Evolutionary conservation across 2,888 invertebrate genomes (phyloP).

Genomic region (Xylophagus ater): DNA sequence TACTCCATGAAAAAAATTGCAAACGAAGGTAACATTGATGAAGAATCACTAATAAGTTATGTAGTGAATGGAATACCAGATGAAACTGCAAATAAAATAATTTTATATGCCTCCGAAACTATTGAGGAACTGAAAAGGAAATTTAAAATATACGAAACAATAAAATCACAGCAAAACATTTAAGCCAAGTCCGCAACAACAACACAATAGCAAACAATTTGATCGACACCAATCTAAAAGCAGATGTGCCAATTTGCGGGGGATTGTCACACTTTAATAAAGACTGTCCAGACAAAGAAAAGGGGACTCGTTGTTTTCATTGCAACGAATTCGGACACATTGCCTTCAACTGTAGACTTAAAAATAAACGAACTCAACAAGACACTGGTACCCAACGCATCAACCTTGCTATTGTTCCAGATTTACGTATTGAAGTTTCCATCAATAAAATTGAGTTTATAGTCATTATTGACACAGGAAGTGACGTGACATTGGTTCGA

Average conservation of each 20-base stretch:
- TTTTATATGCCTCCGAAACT: not conserved
- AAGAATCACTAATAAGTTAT: conserved; percentile 2
- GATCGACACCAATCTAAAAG: too few species aligned
- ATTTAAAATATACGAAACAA: conserved; percentile 1
- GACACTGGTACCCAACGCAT: too few species aligned
- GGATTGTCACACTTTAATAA: not conserved
- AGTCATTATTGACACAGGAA: too few species aligned
- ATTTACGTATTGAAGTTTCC: too few species aligned
- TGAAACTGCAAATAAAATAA: not conserved
- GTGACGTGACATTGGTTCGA: too few species aligned
- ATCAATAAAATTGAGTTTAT: too few species aligned
- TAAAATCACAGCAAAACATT: not conserved
- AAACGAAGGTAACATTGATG: conserved; percentile 2
- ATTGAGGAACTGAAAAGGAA: not conserved
- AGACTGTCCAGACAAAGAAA: conserved; percentile 3
- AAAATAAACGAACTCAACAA: too few species aligned
- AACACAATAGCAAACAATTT: too few species aligned
- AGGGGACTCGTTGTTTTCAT: not conserved
- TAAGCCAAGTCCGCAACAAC: too few species aligned
- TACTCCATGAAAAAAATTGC: conserved; percentile 5
- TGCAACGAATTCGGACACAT: conserved; percentile 6
- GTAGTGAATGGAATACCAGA: not conserved
- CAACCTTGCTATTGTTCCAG: too few species aligned
- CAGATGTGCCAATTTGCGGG: conserved; percentile 5
- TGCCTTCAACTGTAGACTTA: not conserved